A percentile compares a stretch with the other conserved stretches of the same genome.
Evolutionary conservation across 2,113 vertebrate species (phyloP).

Genomic region (Lagopus leucura): DNA sequence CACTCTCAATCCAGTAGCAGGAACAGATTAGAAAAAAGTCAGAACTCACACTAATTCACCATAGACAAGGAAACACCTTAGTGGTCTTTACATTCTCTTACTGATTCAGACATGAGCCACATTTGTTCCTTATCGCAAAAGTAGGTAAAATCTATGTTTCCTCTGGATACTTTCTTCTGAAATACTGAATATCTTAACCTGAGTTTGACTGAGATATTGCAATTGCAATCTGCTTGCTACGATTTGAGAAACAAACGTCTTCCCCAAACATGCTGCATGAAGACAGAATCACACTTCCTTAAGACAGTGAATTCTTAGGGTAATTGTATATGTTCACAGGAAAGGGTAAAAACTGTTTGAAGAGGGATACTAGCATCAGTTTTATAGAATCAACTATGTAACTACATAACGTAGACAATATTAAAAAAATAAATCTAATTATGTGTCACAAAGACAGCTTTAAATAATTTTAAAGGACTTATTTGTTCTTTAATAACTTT

Average conservation of each 20-base stretch:
- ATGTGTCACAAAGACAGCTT: not conserved
- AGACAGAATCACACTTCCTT: not conserved
- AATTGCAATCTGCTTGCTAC: not conserved
- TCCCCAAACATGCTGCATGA: not conserved
- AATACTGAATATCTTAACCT: not conserved
- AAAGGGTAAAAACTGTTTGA: not conserved
- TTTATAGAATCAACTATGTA: not conserved
- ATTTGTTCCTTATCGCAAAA: not conserved
- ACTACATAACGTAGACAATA: not conserved
- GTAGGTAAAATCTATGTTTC: not conserved
- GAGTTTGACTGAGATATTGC: not conserved
- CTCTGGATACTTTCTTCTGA: not conserved
- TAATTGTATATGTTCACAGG: not conserved
- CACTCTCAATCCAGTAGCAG: not conserved
- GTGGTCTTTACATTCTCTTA: not conserved
- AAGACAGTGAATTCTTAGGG: not conserved
- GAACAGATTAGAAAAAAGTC: not conserved
- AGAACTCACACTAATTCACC: not conserved
- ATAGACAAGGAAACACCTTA: not conserved
- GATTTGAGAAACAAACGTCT: not conserved
- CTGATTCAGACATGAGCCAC: not conserved
- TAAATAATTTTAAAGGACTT: not conserved
- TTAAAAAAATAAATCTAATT: not conserved
- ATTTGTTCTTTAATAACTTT: not conserved
- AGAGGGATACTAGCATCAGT: not conserved